Conservation (phyloP, 2,113 vertebrate species). For the Hepsetus odoe region DNA sequence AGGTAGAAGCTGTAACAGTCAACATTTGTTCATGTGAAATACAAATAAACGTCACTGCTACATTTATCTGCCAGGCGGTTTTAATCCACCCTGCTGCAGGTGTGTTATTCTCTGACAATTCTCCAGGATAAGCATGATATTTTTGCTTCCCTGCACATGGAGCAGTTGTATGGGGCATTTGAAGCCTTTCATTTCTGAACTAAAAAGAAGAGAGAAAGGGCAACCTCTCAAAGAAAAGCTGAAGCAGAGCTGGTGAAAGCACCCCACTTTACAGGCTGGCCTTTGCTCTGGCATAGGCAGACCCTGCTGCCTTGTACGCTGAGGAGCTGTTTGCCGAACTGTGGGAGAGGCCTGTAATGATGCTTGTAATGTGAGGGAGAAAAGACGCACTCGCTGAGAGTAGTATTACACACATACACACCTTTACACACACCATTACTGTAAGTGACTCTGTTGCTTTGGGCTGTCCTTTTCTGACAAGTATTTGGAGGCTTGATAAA, state of each 20-base stretch:
- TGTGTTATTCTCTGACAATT: constrained; percentile 10
- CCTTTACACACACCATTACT: constrained; percentile 29
- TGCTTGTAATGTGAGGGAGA: constrained; percentile 4
- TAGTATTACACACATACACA: constrained; percentile 19
- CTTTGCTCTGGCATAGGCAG: constrained; percentile 27
- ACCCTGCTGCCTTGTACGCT: not conserved
- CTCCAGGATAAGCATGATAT: constrained; percentile 38
- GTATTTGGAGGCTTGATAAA: constrained; percentile 13
- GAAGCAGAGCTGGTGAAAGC: constrained; percentile 53
- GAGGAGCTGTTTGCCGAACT: not conserved
- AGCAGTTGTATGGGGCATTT: constrained; percentile 24
- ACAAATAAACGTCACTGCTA: not conserved
- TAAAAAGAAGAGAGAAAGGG: constrained; percentile 29
- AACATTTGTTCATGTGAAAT: not conserved
- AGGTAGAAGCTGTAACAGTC: no score
- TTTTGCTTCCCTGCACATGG: constrained; percentile 15
- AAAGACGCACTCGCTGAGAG: not conserved
- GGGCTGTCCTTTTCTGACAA: constrained; percentile 3
- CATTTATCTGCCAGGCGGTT: constrained; percentile 12
- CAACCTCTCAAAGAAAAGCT: constrained; percentile 44
- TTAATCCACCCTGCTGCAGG: constrained; percentile 30
- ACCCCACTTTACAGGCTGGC: constrained; percentile 39
- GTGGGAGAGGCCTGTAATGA: constrained; percentile 9
- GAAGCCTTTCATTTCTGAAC: constrained; percentile 29
- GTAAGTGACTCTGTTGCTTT: constrained; percentile 6